Evolutionary conservation across 2,888 invertebrate species (phyloP).

Genomic region (Platycheirus albimanus): DNA sequence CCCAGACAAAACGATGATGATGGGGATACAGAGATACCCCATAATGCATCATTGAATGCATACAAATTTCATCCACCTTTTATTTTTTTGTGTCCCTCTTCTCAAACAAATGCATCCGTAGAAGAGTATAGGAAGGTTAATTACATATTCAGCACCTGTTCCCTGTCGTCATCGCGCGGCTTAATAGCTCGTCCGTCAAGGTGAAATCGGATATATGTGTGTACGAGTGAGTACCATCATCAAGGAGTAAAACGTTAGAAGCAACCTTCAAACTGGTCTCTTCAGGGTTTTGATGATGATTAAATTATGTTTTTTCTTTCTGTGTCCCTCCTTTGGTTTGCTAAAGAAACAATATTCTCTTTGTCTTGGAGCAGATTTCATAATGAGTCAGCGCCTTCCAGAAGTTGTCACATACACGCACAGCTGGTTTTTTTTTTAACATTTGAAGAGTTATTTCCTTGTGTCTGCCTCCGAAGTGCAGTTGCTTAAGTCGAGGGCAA

Average conservation of each 20-base stretch:
- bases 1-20: slow-evolving; percentile 39
- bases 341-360: slow-evolving; percentile 13
- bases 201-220: slow-evolving; percentile 66
- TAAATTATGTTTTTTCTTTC: slow-evolving; percentile 57
- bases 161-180: slow-evolving; percentile 64
- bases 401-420: slow-evolving; percentile 22
- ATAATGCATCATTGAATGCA: slow-evolving; percentile 66
- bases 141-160: slow-evolving; percentile 73
- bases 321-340: slow-evolving; percentile 3
- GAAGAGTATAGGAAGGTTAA: slow-evolving; percentile 50
- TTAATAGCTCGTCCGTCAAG: slow-evolving; percentile 66
- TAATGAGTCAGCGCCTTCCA: slow-evolving; percentile 63
- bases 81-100: slow-evolving; percentile 3
- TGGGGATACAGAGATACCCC: slow-evolving; percentile 48
- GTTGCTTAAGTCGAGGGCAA: slow-evolving; percentile 12
- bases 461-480: slow-evolving; percentile 29
- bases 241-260: slow-evolving; percentile 55
- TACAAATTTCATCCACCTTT: slow-evolving; percentile 57
- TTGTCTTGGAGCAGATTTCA: slow-evolving; percentile 52
- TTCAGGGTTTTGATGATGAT: slow-evolving; percentile 54
- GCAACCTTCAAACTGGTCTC: slow-evolving; percentile 65
- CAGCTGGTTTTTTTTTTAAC: slow-evolving; percentile 36
- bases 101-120: slow-evolving; percentile 64
- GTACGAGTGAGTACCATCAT: not conserved
- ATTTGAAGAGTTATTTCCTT: slow-evolving; percentile 58